A percentile compares a stretch with the other conserved stretches of the same genome.
phyloP scores from a whole-genome alignment of 2,888 invertebrate genomes.

The Caenorhabditis imperialis region DNA sequence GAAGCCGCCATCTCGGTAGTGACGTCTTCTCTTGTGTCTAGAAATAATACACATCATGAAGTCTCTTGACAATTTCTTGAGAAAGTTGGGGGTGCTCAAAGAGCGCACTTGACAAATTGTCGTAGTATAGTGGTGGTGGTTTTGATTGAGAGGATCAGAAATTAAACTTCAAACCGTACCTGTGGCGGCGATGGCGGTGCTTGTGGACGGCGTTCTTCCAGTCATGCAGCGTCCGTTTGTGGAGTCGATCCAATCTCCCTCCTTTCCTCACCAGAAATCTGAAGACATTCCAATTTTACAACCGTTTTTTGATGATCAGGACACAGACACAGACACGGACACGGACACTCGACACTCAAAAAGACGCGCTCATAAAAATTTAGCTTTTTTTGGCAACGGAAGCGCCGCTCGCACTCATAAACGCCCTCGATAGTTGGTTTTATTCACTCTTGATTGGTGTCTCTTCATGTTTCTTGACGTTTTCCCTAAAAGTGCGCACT shows the following conservation, averaged over 20 bases:
- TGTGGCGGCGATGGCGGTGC: conserved; percentile 56
- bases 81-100: conserved; percentile 8
- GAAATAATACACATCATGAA: conserved; percentile 40
- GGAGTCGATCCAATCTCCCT: conserved; percentile 62
- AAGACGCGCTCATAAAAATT: conserved; percentile 53
- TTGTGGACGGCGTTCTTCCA: conserved; percentile 61
- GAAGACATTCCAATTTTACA: too few species aligned
- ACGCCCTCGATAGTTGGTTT: conserved; percentile 30
- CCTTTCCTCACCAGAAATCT: conserved; percentile 64
- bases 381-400: conserved; percentile 43
- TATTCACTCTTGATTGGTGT: conserved; percentile 27
- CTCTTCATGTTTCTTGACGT: conserved; percentile 9
- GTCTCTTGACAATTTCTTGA: conserved; percentile 47
- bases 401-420: conserved; percentile 44
- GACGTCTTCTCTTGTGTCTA: conserved; percentile 58
- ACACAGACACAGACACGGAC: conserved; percentile 26
- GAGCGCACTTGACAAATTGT: conserved; percentile 14
- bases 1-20: conserved; percentile 58
- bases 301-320: conserved; percentile 41
- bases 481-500: conserved; percentile 15
- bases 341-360: too few species aligned
- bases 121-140: conserved; percentile 26
- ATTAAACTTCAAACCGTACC: conserved; percentile 50
- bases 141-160: too few species aligned
- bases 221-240: conserved; percentile 60